Evolutionary conservation across 2,797 vertebrate species (phyloP), one percentile per base, ranked within the genome.

Genomic region (Parauchenoglanis punctatus): DNA sequence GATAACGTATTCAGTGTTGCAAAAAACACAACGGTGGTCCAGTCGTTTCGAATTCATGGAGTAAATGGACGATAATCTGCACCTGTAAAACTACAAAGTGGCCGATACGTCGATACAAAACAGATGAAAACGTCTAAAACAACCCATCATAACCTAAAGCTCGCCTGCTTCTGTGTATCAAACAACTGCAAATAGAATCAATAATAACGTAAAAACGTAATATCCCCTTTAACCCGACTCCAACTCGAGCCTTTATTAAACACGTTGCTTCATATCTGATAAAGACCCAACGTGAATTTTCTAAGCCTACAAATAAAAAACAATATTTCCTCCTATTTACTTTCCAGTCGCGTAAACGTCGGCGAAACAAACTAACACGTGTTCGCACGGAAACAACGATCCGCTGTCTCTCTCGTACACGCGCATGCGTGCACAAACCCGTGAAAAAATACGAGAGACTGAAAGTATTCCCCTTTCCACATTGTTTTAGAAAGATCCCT

Each of bases 401-500:
- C 54, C 0, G 0, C 18, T 59, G 31, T 56, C 20, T 54, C n/a
- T 31, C 7, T 10, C 18, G 8, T 23, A 20, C 52, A 15, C n/a
- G 25, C 3, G 13, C 75, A 20, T 8, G 1, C 28, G 56, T n/a
- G 23, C 13, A 44, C 12, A 23, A 54, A 28, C 25, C 20, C 18
- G 1, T 4, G 23, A 17, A 23, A 81, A 25, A 81, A 46, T 25
- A 20, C 8, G 49, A 56, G 28, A 63, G 28, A 87, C 59, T 4
- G 10, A 46, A 78, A 78, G 17, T 70, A 85, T 49, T 82, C 61
- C 78, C 76, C 46, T 75, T 85, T 81, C 67, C 72, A 72, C 83
- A 89, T 87, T 87, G 81, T 80, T 87, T 87, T 44, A 75, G 65
- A 84, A 87, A 89, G n/a, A 86, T n/a, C 20, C 28, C 83, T 88